A percentile compares a stretch with the other conserved stretches of the same genome.
phyloP scores from a whole-genome alignment of 2,113 vertebrate species.

The Microcebus jonahi region DNA sequence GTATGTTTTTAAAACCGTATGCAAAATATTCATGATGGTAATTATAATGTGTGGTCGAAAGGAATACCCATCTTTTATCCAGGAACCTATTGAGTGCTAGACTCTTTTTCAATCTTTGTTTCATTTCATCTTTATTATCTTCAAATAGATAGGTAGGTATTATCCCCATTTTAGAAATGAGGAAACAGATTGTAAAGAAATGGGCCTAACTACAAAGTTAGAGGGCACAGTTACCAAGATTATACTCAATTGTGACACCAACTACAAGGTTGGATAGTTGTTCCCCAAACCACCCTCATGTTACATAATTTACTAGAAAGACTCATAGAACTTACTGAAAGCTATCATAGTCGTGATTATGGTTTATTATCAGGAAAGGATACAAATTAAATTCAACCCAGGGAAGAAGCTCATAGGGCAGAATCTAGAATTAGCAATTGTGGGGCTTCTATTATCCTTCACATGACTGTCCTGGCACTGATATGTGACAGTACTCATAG shows the following conservation, averaged over 20 bases:
- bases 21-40: background rate
- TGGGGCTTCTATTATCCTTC: background rate
- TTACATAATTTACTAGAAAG: background rate
- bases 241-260: background rate
- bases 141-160: background rate
- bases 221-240: background rate
- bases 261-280: background rate
- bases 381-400: slow-evolving; percentile 19
- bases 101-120: background rate
- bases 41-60: background rate
- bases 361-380: background rate
- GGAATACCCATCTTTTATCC: background rate
- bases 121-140: background rate
- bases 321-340: background rate
- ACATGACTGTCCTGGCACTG: background rate
- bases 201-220: background rate
- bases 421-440: background rate
- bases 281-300: background rate
- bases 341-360: background rate
- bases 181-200: background rate
- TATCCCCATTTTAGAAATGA: background rate
- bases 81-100: background rate
- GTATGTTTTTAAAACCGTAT: background rate
- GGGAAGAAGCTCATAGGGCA: background rate
- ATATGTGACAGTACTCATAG: background rate